Base-by-base conservation (phyloP, 2,888 invertebrate species). In the Notodonta dromedarius region DNA sequence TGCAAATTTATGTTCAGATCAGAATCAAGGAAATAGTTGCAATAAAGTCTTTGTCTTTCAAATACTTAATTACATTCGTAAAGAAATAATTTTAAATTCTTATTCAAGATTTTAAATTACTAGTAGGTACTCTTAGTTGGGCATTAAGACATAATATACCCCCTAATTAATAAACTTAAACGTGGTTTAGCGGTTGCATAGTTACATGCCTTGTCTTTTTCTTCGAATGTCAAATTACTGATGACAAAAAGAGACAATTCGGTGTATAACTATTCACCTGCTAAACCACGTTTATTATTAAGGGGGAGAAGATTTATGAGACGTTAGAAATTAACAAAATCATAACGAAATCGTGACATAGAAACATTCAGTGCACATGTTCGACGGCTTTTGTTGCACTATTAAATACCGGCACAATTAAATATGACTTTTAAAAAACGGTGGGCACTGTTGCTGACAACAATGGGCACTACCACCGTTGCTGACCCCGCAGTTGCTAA, bases 401-500 rank as follows among this genome's bases (percentile, higher is more conserved):
- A 80, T 74, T 74, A 74, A 74, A 70, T 74, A 77, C 68, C 77
- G 73, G 72, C 66, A 78, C 85, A 87, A 90, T 90, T 87, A 88
- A 83, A 88, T 87, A 84, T 86, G 83, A 89, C 83, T 90, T 89
- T 86, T 86, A 76, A 74, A 77, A 84, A 86, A 84, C 76, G 79
- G 80, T 80, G 77, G 78, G 90, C 86, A 89, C 88, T 88, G 82
- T 77, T 77, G 24, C 76, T 74, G 75, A 83, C 83, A 89, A 90
- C 89, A 90, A 90, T 89, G 81, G 85, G 75, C 71, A 65, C 69
- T 79, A 82, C 80, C 80, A 72, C 68, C 67, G 79, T 71, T 78
- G 81, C 78, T 86, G 89, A 90, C 87, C 87, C 85, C 80, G 79
- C 82, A 76, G 80, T 91, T 90, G 86, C 89, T 85, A 88, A 90